phyloP scores from a whole-genome alignment of 2,888 invertebrate genomes.

The Carterocephalus palaemon region DNA sequence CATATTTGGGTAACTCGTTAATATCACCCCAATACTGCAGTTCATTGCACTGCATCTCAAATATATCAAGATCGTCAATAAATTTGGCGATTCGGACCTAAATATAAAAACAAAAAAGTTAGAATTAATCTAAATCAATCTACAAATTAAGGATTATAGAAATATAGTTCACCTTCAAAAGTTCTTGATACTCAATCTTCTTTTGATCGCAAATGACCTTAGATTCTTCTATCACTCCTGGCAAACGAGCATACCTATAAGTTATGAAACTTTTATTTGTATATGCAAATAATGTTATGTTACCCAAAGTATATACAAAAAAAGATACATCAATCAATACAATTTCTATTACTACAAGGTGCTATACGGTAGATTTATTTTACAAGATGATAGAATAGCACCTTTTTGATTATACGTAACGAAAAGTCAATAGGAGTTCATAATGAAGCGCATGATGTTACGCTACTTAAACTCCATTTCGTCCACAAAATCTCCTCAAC shows the following conservation, averaged over 20 bases:
- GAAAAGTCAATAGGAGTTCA: too few relatives aligned
- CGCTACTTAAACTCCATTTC: too few relatives aligned
- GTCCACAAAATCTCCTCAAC: too few relatives aligned
- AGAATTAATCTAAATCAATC: background rate
- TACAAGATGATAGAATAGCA: too few relatives aligned
- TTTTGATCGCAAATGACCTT: constrained; percentile 88
- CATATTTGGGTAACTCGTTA: constrained; percentile 88
- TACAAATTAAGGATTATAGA: background rate
- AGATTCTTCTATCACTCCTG: constrained; percentile 90
- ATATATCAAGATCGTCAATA: constrained; percentile 88
- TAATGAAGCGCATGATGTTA: too few relatives aligned
- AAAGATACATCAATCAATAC: too few relatives aligned
- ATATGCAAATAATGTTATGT: too few relatives aligned
- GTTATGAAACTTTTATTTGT: too few relatives aligned
- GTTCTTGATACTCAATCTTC: constrained; percentile 90
- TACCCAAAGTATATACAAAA: too few relatives aligned
- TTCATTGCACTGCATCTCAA: constrained; percentile 89
- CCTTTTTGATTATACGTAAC: too few relatives aligned
- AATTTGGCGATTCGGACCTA: constrained; percentile 87
- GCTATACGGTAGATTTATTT: too few relatives aligned
- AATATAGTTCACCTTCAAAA: constrained; percentile 78
- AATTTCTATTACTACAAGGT: too few relatives aligned
- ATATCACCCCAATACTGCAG: constrained; percentile 93
- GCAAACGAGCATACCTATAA: constrained; percentile 85
- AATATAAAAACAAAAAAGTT: constrained; percentile 4